These are phyloP conservation scores for Pammene aurita DNA, from an alignment of 2,888 invertebrate species.

Conservation along the genomic window DNA sequence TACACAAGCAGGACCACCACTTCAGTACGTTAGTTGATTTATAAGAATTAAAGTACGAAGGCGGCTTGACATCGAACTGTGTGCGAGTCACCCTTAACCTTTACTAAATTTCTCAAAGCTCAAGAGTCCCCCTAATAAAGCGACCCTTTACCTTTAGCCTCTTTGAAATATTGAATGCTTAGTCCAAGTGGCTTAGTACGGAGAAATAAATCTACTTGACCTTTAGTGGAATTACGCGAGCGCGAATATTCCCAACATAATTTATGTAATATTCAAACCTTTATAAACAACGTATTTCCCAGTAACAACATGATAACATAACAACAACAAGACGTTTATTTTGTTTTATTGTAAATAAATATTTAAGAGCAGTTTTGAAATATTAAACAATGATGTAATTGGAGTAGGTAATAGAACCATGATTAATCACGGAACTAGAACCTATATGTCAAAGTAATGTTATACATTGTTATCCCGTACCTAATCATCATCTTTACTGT, in stretches of 20 bases:
- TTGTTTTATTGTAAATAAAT: conserved; percentile 2
- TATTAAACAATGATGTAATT: background rate
- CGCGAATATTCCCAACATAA: conserved; percentile 20
- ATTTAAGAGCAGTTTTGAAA: background rate
- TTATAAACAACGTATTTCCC: conserved; percentile 30
- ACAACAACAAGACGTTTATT: background rate
- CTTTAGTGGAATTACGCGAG: conserved; percentile 24
- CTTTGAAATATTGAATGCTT: conserved; percentile 24
- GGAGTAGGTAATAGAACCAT: too few species aligned
- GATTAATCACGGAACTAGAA: too few species aligned
- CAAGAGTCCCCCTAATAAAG: conserved; percentile 12
- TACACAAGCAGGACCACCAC: too few species aligned
- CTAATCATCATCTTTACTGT: too few species aligned
- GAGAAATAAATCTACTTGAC: conserved; percentile 25
- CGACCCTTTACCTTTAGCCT: conserved; percentile 21
- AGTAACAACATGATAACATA: conserved; percentile 13
- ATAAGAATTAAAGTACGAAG: background rate
- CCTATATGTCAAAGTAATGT: too few species aligned
- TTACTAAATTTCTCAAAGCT: conserved; percentile 1
- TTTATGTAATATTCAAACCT: conserved; percentile 17
- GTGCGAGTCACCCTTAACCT: background rate
- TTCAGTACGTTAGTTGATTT: too few species aligned
- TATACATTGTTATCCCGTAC: too few species aligned
- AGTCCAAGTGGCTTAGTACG: conserved; percentile 15
- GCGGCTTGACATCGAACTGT: background rate